Evolutionary conservation across 2,888 invertebrate genomes (phyloP), one percentile per base, ranked within the genome.

Genomic region (Hololepta plana): DNA sequence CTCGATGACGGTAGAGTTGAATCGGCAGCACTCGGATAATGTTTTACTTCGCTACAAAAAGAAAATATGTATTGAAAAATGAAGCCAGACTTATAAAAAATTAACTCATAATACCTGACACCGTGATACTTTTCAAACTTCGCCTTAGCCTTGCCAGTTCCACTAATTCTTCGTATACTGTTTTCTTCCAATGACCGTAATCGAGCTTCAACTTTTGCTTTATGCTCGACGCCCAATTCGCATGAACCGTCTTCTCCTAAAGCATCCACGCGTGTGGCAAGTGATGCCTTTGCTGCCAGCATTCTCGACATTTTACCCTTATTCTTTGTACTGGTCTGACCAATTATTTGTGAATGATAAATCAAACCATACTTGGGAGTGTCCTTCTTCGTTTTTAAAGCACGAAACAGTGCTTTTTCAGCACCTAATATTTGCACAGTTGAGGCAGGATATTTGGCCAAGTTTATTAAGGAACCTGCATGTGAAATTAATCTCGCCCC

Each of bases 341-440:
- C 88, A 4, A 98, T 79, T 10, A 98, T 55, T 44, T 84, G 81
- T 0, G 96, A 80, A 50, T 99, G 96, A 51, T 95, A 99, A 35
- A 99, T 90, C 20, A 99, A 60, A 60, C 98, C 98, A 51, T 98
- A 99, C 47, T 98, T 98, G 0, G 98, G 98, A 0, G 98, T 98
- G 47, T 96, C 91, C 46, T 90, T 85, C 47, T 91, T 91, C 0
- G 93, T 87, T 56, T 98, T 98, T 10, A 98, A 59, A 0, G 98
- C 96, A 37, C 96, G 64, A 59, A 98, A 98, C 7, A 98, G 57
- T 1, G 96, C 96, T 49, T 98, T 98, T 50, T 98, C 98, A 0
- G 98, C 96, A 33, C 96, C 98, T 30, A 96, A 71, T 42, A 98
- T 95, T 59, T 98, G 96, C 4, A 98, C 67, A 0, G 96, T 98